Evolutionary conservation across 1,140 invertebrate species (phyloP).

Genomic region (fruit fly (Drosophila melanogaster)): Release_6_plus_ISO1_MT NT_037436.4:13245001-13245500

Average conservation of each 20-base stretch:
- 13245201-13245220: not conserved
- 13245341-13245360: conserved; percentile 29
- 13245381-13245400: not conserved
- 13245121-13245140: conserved; percentile 38
- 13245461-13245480: conserved; percentile 47
- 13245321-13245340: conserved; percentile 34
- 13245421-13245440: conserved; percentile 48
- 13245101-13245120: conserved; percentile 19
- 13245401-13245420: conserved; percentile 9
- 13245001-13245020: not conserved
- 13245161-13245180: conserved; percentile 47
- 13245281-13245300: conserved; percentile 68
- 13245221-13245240: not conserved
- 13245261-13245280: conserved; percentile 72
- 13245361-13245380: not conserved
- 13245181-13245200: conserved; percentile 49
- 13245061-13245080: conserved; percentile 68
- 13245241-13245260: conserved; percentile 52
- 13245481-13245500: conserved; percentile 30
- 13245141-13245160: conserved; percentile 37
- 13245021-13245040: conserved; percentile 68
- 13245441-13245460: conserved; percentile 51
- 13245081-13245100: conserved; percentile 46
- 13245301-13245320: conserved; percentile 30
- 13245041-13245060: conserved; percentile 72